A percentile compares a stretch with the other conserved stretches of the same genome.
Evolutionary conservation across 2,888 invertebrate species (phyloP).

Genomic region (Anarsia innoxiella): DNA sequence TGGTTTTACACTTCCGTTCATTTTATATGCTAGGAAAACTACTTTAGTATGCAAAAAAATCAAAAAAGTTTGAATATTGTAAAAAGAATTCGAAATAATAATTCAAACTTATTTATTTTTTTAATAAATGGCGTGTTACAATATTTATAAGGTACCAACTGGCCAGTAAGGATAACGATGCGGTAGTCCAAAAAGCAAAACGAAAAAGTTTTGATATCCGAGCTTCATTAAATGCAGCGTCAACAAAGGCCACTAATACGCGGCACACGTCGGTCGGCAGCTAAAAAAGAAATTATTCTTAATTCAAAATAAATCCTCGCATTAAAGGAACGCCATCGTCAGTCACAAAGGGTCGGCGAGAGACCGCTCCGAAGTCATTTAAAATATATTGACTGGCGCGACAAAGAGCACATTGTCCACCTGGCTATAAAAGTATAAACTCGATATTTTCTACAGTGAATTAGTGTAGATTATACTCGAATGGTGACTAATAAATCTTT

Average conservation of each 20-base stretch:
- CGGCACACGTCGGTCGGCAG: slow-evolving; percentile 67
- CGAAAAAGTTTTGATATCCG: slow-evolving; percentile 32
- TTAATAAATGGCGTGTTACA: too few species aligned
- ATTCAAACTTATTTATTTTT: too few species aligned
- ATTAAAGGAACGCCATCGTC: slow-evolving; percentile 45
- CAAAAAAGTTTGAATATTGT: too few species aligned
- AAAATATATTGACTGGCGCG: slow-evolving; percentile 67
- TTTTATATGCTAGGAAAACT: too few species aligned
- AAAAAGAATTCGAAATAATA: too few species aligned
- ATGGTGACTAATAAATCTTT: slow-evolving; percentile 69
- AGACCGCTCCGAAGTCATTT: slow-evolving; percentile 61
- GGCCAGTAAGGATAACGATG: slow-evolving; percentile 29
- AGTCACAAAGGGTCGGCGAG: slow-evolving; percentile 57
- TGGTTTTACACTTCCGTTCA: too few species aligned
- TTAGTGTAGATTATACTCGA: slow-evolving; percentile 68
- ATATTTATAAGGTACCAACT: too few species aligned
- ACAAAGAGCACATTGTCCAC: slow-evolving; percentile 65
- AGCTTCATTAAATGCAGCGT: slow-evolving; percentile 64
- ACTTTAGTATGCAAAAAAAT: too few species aligned
- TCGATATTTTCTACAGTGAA: slow-evolving; percentile 66
- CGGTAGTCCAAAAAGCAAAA: slow-evolving; percentile 39
- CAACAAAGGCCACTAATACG: slow-evolving; percentile 67
- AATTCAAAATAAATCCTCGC: slow-evolving; percentile 41
- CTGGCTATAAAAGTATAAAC: slow-evolving; percentile 41
- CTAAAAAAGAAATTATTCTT: slow-evolving; percentile 70